Conservation (phyloP, 2,888 invertebrate genomes). For the Leucophenga maculata region DNA sequence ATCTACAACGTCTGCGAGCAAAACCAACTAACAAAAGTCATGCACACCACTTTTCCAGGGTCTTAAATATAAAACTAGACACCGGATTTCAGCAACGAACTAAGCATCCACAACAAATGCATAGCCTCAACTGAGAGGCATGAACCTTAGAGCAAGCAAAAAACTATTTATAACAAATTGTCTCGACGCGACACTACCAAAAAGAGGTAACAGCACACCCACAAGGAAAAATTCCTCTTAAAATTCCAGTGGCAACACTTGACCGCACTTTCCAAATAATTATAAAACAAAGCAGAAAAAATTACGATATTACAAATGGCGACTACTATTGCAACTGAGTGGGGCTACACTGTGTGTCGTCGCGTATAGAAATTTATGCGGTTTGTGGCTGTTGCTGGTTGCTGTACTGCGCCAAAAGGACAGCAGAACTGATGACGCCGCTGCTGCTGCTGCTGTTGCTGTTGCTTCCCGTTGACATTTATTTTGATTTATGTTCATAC, state of each 20-base stretch:
- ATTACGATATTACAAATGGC: constrained; percentile 1
- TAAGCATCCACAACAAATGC: too few species aligned
- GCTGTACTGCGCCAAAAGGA: neutral
- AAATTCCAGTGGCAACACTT: constrained; percentile 16
- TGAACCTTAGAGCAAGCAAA: too few species aligned
- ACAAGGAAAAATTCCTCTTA: neutral
- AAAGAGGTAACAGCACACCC: too few species aligned
- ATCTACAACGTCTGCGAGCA: too few species aligned
- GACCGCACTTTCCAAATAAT: constrained; percentile 19
- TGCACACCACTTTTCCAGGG: too few species aligned
- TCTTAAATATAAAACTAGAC: too few species aligned
- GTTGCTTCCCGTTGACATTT: constrained; percentile 67
- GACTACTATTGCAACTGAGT: neutral
- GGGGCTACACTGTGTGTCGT: neutral
- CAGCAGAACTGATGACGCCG: constrained; percentile 46
- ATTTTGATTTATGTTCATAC: constrained; percentile 59
- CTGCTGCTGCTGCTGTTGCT: too few species aligned
- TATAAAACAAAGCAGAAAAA: constrained; percentile 5
- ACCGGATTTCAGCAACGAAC: too few species aligned
- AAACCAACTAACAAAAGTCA: too few species aligned
- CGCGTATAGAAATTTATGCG: constrained; percentile 18
- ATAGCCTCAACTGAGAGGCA: too few species aligned
- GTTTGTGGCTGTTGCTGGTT: neutral
- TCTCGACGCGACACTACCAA: too few species aligned
- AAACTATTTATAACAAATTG: too few species aligned